Percentiles rank a stretch among this genome's conserved stretches.
Conservation (phyloP, 1,140 invertebrate species). For the Ctenoplectra terminalis region DNA sequence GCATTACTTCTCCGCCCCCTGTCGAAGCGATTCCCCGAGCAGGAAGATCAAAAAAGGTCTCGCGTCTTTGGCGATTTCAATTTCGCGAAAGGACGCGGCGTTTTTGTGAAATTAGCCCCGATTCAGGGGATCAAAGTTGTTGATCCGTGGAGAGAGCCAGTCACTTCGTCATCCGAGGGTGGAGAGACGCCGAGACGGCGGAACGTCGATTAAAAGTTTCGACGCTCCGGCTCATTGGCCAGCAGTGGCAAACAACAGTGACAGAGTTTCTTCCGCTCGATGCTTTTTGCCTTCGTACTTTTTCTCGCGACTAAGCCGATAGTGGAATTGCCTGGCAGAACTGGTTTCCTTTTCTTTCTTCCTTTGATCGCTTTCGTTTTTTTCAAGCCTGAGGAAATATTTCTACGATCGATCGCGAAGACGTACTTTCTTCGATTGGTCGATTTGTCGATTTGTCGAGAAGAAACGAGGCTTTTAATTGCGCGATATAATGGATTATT, state of each 20-base stretch:
- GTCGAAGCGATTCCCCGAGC: neutral
- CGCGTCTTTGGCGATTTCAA: conserved; percentile 32
- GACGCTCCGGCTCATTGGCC: conserved; percentile 71
- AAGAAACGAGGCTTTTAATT: too few relatives aligned
- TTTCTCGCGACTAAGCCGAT: conserved; percentile 62
- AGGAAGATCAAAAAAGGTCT: conserved; percentile 32
- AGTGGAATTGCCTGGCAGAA: conserved; percentile 53
- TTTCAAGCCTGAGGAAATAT: neutral
- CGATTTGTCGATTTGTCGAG: neutral
- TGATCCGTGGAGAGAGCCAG: conserved; percentile 12
- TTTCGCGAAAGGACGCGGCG: conserved; percentile 31
- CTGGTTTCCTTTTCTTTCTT: conserved; percentile 13
- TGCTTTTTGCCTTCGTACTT: conserved; percentile 64
- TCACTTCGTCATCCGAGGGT: conserved; percentile 23
- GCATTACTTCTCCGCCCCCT: neutral
- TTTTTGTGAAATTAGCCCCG: conserved; percentile 39
- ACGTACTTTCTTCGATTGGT: neutral
- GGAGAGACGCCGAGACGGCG: conserved; percentile 43
- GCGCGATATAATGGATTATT: too few relatives aligned
- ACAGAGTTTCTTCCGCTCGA: conserved; percentile 69
- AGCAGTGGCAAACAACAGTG: conserved; percentile 69
- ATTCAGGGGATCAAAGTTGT: conserved; percentile 27
- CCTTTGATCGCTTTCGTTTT: neutral
- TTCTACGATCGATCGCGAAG: neutral
- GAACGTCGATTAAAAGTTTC: conserved; percentile 78